Base-by-base conservation (phyloP, 2,888 invertebrate species). In the Mythimna loreyi region DNA sequence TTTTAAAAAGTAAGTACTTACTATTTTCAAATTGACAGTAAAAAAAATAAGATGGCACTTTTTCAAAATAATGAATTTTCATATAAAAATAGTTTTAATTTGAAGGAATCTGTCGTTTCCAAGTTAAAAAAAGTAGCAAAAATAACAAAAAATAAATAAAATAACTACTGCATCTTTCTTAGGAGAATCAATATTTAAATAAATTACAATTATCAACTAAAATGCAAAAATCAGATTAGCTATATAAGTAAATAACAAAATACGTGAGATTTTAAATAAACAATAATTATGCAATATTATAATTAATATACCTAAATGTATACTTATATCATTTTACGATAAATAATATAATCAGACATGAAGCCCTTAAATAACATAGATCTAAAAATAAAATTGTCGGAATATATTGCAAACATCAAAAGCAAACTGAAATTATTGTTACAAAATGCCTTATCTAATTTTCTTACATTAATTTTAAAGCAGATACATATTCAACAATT, bases 391-490 rank as follows among this genome's bases (percentile, higher is more conserved):
- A 52, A 72, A 28, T 16, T 33, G 9, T 49, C 43, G 53, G 47
- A 73, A 72, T 67, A 67, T 28, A 55, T 23, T 40, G 40, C 16
- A 25, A 58, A 55, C n/a, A 67, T 55, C 67, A 67, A 55, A 68
- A 75, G 69, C 62, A 69, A 75, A 63, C 36, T 1, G n/a, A 74
- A 63, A 19, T 63, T 13, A 40, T 40, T 40, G 7, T 55, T 69
- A 75, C 62, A 63, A 69, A 62, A 59, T 36, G 53, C 62, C 50
- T 23, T 59, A 36, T 30, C 28, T 47, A 55, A 25, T 30, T 30
- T 33, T 25, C 49, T 63, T 70, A 70, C 63, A 56, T 50, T 50
- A n/a, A 52, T 49, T 64, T 64, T 71, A 76, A 71, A 76, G 76
- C 75, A 60, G 50, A 64, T 71, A 69, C 16, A 60, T 60, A 47